Percentiles rank a stretch among this genome's conserved stretches.
Conservation (phyloP, 2,888 invertebrate species). For the Pyrgus malvae region DNA sequence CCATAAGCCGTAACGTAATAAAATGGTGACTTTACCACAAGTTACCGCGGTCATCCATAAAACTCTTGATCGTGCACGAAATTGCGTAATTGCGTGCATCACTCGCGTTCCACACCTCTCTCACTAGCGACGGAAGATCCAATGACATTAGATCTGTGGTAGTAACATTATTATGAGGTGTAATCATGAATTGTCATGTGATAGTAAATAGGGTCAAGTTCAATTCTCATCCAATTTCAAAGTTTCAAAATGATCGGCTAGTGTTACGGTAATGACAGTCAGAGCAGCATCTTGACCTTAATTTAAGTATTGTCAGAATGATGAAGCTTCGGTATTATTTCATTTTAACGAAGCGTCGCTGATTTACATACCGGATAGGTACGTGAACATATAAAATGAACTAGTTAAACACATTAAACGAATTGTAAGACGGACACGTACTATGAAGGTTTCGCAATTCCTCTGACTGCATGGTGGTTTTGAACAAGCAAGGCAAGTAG, state of each 20-base stretch:
- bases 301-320: constrained; percentile 20
- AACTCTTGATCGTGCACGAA: too few species aligned
- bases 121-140: too few species aligned
- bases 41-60: too few species aligned
- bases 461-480: background rate
- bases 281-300: constrained; percentile 21
- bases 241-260: constrained; percentile 11
- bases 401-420: constrained; percentile 18
- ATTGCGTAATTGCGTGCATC: too few species aligned
- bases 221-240: constrained; percentile 9
- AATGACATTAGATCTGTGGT: too few species aligned
- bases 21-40: too few species aligned
- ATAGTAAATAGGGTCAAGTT: constrained; percentile 16
- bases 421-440: constrained; percentile 5
- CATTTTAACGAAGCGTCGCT: constrained; percentile 24
- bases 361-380: constrained; percentile 24
- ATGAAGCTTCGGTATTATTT: constrained; percentile 21
- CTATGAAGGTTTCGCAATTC: constrained; percentile 11
- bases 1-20: too few species aligned
- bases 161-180: background rate
- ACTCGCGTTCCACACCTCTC: too few species aligned
- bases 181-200: background rate
- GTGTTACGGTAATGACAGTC: constrained; percentile 16
- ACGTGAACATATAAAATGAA: constrained; percentile 20
- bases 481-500: background rate